phyloP scores from a whole-genome alignment of 2,888 invertebrate species.

The Eubasilissa splendida region DNA sequence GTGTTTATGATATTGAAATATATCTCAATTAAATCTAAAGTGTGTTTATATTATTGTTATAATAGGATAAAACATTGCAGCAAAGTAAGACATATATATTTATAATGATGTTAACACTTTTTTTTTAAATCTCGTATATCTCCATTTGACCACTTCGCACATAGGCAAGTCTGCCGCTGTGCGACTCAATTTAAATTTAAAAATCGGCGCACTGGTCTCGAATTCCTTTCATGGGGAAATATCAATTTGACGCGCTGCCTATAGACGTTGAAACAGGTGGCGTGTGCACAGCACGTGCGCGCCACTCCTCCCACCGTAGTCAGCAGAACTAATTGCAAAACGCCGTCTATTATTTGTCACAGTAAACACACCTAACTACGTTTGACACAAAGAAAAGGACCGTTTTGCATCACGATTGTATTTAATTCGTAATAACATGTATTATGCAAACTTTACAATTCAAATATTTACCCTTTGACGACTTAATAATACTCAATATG shows the following conservation, averaged over 20 bases:
- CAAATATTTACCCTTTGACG: background rate
- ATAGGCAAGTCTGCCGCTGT: no score
- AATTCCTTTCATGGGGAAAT: slow-evolving; percentile 43
- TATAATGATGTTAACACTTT: no score
- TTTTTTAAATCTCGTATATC: no score
- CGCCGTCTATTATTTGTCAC: slow-evolving; percentile 23
- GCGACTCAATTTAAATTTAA: background rate
- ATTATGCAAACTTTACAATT: no score
- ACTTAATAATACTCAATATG: background rate
- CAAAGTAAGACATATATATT: no score
- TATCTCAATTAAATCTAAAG: no score
- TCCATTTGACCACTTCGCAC: no score
- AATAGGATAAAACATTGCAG: no score
- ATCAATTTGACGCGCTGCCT: slow-evolving; percentile 48
- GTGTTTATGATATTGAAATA: no score
- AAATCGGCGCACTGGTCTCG: slow-evolving; percentile 41
- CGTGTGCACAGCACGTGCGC: slow-evolving; percentile 49
- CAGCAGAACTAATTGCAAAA: slow-evolving; percentile 30
- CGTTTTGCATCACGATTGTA: slow-evolving; percentile 10
- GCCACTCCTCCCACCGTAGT: background rate
- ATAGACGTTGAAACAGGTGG: slow-evolving; percentile 53
- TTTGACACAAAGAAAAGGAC: background rate
- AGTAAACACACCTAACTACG: slow-evolving; percentile 1
- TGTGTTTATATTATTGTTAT: no score
- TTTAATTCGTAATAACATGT: no score